Base-by-base conservation (phyloP, 2,113 vertebrate species). In the Clarias batrachus region DNA sequence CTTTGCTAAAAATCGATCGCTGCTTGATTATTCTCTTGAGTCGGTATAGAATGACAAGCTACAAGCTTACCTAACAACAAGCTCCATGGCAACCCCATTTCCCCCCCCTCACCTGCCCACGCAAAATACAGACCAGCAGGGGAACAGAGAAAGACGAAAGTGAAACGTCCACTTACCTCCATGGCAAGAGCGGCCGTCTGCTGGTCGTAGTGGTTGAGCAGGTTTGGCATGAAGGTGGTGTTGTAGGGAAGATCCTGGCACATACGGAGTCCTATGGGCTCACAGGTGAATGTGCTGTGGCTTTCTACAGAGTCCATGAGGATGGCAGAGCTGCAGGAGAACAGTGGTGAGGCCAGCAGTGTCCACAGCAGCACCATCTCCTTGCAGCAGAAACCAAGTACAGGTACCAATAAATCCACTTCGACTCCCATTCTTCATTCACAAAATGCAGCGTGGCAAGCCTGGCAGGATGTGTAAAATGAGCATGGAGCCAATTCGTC, bases 241-340 rank as follows among this genome's bases (percentile, higher is more conserved):
- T 99, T 99, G 91, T 99, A 99, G 92, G 97, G 95, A 92, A 99
- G 96, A 90, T 98, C 97, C 93, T 98, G 97, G 93, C 98, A 99
- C 98, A 99, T 98, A 91, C 98, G 94, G 88, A 99, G 94, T 83
- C 95, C 95, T 92, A 99, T 97, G 87, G 98, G 97, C 92, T 99
- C 98, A 88, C 98, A 99, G 83, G 96, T 97, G 86, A 99, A 99
- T 4, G 96, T 95, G 89, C 96, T 99, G 95, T 99, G 98, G 87
- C 96, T 97, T 82, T 89, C 92, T 0, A 91, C 87, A 13, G 81
- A 91, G 62, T 92, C 91, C 93, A 95, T 76, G 27, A 93, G 92
- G 90, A 95, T 95, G 86, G 90, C 91, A 56, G 88, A 33, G 63
- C 94, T 88, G 2, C 91, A 91, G 11, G 91, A 27, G 71, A 89